Conservation (phyloP, 2,888 invertebrate species). For the Odontothrips loti region DNA sequence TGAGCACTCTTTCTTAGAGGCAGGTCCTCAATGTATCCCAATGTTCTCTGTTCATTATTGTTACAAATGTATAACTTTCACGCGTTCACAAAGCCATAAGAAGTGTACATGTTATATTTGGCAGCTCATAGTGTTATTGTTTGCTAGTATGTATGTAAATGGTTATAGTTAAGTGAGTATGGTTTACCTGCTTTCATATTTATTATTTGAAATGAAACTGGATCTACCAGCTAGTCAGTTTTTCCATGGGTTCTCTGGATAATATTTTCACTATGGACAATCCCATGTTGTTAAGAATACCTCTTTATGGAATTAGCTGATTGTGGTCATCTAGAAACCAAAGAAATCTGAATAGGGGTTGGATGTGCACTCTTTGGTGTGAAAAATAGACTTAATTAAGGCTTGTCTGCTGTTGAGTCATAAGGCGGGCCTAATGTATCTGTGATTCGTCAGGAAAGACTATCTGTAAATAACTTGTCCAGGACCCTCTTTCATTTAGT, state of each 20-base stretch:
- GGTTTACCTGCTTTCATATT: too few species aligned
- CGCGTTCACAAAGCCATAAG: too few species aligned
- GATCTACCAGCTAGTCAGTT: too few species aligned
- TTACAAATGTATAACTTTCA: too few species aligned
- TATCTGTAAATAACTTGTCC: constrained; percentile 13
- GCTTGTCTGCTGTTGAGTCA: constrained; percentile 10
- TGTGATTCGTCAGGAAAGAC: constrained; percentile 22
- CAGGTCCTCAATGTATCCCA: not conserved
- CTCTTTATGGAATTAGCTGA: too few species aligned
- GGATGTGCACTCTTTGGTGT: not conserved
- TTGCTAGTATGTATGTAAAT: not conserved
- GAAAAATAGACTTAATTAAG: not conserved
- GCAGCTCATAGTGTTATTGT: not conserved
- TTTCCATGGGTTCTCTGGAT: too few species aligned
- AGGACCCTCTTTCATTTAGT: not conserved
- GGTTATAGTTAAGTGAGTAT: not conserved
- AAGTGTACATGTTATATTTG: too few species aligned
- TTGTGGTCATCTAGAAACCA: too few species aligned
- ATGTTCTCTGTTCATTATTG: not conserved
- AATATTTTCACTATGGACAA: too few species aligned
- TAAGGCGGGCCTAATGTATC: constrained; percentile 7
- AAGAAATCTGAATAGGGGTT: too few species aligned
- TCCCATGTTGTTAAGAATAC: too few species aligned
- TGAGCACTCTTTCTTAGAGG: not conserved
- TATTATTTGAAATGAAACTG: too few species aligned